Evolutionary conservation across 2,888 invertebrate genomes (phyloP), one percentile per base, ranked within the genome.

Genomic region (Dolichomitus sp.): DNA sequence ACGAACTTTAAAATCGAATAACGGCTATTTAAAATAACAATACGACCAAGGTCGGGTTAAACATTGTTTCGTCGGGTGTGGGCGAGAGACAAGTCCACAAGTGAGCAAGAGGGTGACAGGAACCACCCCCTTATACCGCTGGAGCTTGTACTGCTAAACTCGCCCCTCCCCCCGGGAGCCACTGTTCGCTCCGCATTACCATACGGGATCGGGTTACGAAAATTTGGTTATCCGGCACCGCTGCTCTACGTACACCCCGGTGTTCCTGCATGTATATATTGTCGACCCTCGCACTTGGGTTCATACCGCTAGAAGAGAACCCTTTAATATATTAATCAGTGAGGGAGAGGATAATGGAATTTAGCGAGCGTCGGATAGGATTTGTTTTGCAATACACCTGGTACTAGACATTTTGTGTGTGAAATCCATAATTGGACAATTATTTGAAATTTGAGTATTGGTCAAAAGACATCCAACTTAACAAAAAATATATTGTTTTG

Each of bases 1-100:
- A 90, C 91, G 91, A 92, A 93, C 92, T 93, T 93, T 93, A 93
- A 93, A 93, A 93, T 93, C 93, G 89, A 93, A 93, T 93, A 92
- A 93, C 90, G 90, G 90, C 93, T 89, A 93, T 93, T 86, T 93
- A 93, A 93, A 93, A 93, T 93, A 93, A 93, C 93, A 93, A 93
- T 93, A 90, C 92, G 89, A 89, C 87, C 87, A 85, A 86, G 85
- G 69, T 54, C 68, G 82, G 91, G 93, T 93, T 93, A 93, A 93
- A 93, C 92, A 93, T 92, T 93, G 92, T 91, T 92, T 92, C 92
- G 84, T 79, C 57, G 77, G 70, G 80, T 72, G 79, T 61, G 73
- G 63, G 66, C 40, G 61, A 69, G 63, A 80, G 76, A 76, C 70
- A 42, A 61, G 59, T 23, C 50, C 9, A 17, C 14, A 11, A 45